Conservation (phyloP, 2,797 vertebrate species). For the Halcyon badia region DNA sequence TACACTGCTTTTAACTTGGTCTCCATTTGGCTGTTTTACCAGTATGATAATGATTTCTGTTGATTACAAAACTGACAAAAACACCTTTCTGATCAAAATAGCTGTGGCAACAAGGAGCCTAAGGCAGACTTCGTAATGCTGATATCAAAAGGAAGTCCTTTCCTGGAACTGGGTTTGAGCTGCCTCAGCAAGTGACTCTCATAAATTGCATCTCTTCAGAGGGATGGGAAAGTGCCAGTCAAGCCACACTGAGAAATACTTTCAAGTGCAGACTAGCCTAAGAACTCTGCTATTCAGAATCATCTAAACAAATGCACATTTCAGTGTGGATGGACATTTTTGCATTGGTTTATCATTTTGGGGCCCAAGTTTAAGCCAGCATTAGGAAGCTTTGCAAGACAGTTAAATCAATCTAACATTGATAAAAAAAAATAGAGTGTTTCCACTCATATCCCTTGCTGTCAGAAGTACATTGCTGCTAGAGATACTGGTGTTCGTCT, state of each 20-base stretch:
- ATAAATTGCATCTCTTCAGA: conserved; percentile 33
- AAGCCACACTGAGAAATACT: conserved; percentile 13
- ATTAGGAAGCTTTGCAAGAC: neutral
- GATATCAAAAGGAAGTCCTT: conserved; percentile 45
- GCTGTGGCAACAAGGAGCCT: conserved; percentile 25
- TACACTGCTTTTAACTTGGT: conserved; percentile 13
- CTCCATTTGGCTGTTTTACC: conserved; percentile 5
- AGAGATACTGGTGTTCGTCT: neutral
- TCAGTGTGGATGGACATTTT: neutral
- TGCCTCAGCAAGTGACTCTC: conserved; percentile 46
- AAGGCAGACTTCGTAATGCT: conserved; percentile 24
- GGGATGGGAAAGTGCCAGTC: neutral
- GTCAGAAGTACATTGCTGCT: neutral
- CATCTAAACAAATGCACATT: neutral
- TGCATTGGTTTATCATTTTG: neutral
- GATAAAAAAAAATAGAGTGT: neutral
- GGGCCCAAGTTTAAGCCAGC: neutral
- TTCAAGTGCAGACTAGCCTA: neutral
- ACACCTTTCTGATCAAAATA: conserved; percentile 35
- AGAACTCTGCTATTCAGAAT: neutral
- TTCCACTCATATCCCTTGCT: neutral
- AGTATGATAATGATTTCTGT: conserved; percentile 26
- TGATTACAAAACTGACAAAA: conserved; percentile 3
- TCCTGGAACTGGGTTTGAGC: conserved; percentile 15
- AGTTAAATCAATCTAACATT: neutral